Evolutionary conservation across 2,888 invertebrate genomes (phyloP).

Genomic region (Aporophyla lueneburgensis): DNA sequence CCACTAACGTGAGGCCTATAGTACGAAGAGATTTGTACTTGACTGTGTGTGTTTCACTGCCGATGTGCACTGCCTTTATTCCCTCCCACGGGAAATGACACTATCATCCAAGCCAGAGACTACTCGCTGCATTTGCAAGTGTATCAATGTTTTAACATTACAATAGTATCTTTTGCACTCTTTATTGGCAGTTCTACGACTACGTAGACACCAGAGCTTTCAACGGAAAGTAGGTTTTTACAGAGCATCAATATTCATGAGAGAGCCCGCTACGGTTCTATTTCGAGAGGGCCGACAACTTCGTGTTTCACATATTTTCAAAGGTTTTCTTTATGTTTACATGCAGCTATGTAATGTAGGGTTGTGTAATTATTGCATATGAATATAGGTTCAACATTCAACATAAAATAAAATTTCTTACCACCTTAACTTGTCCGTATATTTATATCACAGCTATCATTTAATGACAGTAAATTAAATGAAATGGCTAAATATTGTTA

Average conservation of each 20-base stretch:
- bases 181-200: slow-evolving; percentile 43
- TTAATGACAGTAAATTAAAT: background rate
- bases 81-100: slow-evolving; percentile 29
- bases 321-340: slow-evolving; percentile 35
- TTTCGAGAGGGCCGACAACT: slow-evolving; percentile 47
- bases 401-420: background rate
- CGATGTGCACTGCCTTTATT: background rate
- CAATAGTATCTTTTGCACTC: slow-evolving; percentile 61
- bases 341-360: slow-evolving; percentile 10
- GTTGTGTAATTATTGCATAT: slow-evolving; percentile 14
- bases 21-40: too few species aligned
- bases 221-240: slow-evolving; percentile 63
- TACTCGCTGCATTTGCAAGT: slow-evolving; percentile 50
- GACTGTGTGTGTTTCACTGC: background rate
- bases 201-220: slow-evolving; percentile 58
- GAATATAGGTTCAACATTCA: background rate
- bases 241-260: slow-evolving; percentile 68
- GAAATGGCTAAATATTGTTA: background rate
- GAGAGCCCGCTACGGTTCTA: slow-evolving; percentile 62
- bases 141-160: slow-evolving; percentile 62
- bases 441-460: background rate
- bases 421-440: background rate
- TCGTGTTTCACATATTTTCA: slow-evolving; percentile 49
- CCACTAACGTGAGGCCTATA: too few species aligned
- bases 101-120: slow-evolving; percentile 18